Evolutionary conservation across 2,113 vertebrate species (phyloP), one percentile per base, ranked within the genome.

Genomic region (Neolamprologus fasciatus): DNA sequence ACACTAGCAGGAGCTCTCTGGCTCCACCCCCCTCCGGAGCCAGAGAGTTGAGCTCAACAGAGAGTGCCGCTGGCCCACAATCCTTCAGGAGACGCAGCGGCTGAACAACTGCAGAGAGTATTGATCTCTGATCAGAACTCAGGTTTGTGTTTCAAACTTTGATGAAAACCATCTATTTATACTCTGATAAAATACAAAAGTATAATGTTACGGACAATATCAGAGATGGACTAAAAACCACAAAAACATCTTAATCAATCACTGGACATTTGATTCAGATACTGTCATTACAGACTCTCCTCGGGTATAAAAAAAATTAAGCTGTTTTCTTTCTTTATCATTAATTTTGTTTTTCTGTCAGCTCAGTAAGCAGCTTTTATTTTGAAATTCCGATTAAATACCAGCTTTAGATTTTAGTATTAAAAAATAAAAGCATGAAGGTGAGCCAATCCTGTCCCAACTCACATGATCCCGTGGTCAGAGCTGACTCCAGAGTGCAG

Each of bases 11-110:
- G 10, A 97, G 95, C 5, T 91, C 86, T 61, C 90, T 0, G 47
- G 97, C 96, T 10, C 98, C 98, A 23, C 98, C 98, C 90, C 96
- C 96, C 8, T 98, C 98, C 51, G 98, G 94, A 55, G 97, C 93
- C 93, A 99, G 95, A 83, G 91, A 83, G 17, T 96, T 92, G 4
- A 99, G 89, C 81, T 99, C 98, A 1, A 96, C 90, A 6, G 99
- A 98, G 66, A 98, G 94, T 94, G 51, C 97, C 84, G 94, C 97
- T 71, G 92, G 96, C 95, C 94, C 98, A 97, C 90, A 92, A 76
- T 89, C 84, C 92, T 92, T 95, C 90, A 99, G 93, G 84, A 98
- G 92, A 5, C 83, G 91, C 83, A 98, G 53, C 1, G 98, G 93
- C 76, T 73, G 37, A 9, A 94, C 91, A 85, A 98, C 98, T 99